Base-by-base conservation (phyloP, 2,797 vertebrate genomes). In the Arctocebus calabarensis region DNA sequence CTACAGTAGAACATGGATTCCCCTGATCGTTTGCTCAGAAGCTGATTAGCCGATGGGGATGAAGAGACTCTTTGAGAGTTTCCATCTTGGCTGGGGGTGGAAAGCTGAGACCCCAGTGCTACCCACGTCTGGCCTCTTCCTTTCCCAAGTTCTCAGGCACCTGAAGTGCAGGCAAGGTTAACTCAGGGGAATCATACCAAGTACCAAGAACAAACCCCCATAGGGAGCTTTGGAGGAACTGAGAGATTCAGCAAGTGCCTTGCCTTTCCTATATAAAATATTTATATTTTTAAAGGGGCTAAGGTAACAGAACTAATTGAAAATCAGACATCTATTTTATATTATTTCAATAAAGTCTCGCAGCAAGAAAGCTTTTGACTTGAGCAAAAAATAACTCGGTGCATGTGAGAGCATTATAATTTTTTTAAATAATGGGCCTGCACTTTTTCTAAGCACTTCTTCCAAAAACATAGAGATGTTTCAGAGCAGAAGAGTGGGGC, bases 261-360 rank as follows among this genome's bases (percentile, higher is more conserved):
- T 87, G 92, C 43, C 22, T 77, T 77, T 86, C 32, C 22, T 6
- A 62, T 45, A 27, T 70, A 62, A 79, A 75, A 59, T 25, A 57
- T 88, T 66, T 86, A 91, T 89, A 40, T 88, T 94, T 92, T 90
- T 59, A 87, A 97, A 96, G 83, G 90, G 43, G 16, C 25, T 71
- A 48, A 88, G 57, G 55, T 96, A 86, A 95, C 43, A 40, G 92
- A 96, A 68, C 68, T 83, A 96, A 87, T 92, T 62, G 27, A 79
- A 74, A 79, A 83, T 89, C 13, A 91, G 55, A 75, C 14, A 48
- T 87, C 45, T 94, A 4, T 94, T 97, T 97, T 62, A 45, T 92
- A 52, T 48, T 73, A 25, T 88, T 91, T 95, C 61, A 83, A 43
- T 34, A 62, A 90, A 68, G 68, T 4, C 43, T 90, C 94, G n/a